These are phyloP conservation scores for Yponomeuta evonymella DNA, from an alignment of 2,888 invertebrate species.

Conservation along the genomic window DNA sequence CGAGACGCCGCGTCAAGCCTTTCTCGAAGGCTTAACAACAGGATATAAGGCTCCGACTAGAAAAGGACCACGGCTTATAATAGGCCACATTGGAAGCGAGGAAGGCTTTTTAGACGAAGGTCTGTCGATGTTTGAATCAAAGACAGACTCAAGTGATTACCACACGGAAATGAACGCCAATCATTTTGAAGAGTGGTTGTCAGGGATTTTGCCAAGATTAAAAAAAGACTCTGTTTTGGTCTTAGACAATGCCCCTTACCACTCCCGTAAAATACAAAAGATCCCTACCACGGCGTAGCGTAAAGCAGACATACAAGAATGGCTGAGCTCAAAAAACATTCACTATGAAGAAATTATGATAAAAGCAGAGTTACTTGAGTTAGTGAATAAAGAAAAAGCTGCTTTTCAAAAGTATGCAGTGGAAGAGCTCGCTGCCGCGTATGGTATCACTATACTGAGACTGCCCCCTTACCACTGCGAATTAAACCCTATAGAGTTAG, in stretches of 20 bases:
- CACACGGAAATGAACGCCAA: neutral
- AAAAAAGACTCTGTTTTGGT: neutral
- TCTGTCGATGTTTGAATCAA: neutral
- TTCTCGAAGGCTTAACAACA: neutral
- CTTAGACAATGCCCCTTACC: neutral
- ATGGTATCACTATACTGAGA: neutral
- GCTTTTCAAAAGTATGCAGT: constrained; percentile 1
- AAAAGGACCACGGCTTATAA: constrained; percentile 2
- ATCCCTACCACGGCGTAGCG: neutral
- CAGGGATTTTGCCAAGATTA: too few relatives aligned
- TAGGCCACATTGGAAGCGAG: neutral
- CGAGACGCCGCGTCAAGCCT: too few relatives aligned
- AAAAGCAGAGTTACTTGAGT: constrained; percentile 16
- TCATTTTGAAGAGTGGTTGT: too few relatives aligned
- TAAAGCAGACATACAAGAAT: constrained; percentile 14
- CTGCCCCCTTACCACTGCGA: constrained; percentile 9
- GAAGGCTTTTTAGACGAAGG: constrained; percentile 3
- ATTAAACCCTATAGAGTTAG: constrained; percentile 13
- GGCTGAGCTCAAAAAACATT: constrained; percentile 17
- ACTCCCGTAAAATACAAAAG: neutral
- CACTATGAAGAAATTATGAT: constrained; percentile 7
- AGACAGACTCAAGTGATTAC: neutral
- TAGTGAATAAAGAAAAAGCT: neutral
- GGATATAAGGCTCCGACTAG: neutral
- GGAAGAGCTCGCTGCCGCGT: constrained; percentile 5